Percentiles rank a stretch among this genome's conserved stretches.
Evolutionary conservation across 2,113 vertebrate species (phyloP).

Genomic region (Odocoileus hemionus): DNA sequence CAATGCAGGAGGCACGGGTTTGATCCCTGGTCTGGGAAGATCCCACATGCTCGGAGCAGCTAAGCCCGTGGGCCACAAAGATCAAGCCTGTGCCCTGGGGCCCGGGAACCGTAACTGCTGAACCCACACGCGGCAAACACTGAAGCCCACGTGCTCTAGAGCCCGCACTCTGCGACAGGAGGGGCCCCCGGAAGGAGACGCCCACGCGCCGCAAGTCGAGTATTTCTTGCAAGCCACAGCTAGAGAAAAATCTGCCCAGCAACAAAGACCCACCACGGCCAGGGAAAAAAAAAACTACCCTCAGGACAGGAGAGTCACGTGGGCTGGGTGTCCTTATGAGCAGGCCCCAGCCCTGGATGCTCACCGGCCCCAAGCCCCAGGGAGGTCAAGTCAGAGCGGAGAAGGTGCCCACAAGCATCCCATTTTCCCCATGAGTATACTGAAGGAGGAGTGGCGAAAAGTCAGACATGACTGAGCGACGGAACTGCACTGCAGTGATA

Average conservation of each 20-base stretch:
- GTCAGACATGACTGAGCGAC: not conserved
- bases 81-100: not conserved
- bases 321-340: not conserved
- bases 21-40: not conserved
- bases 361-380: not conserved
- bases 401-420: not conserved
- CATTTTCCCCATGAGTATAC: too few species aligned
- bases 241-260: not conserved
- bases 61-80: not conserved
- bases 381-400: not conserved
- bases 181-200: not conserved
- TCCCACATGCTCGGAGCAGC: not conserved
- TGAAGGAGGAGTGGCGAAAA: not conserved
- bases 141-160: rapidly evolving
- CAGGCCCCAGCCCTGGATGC: not conserved
- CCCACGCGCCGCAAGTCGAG: not conserved
- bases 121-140: not conserved
- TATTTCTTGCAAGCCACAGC: not conserved
- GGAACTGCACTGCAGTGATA: not conserved
- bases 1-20: not conserved
- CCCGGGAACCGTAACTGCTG: not conserved
- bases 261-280: too few species aligned
- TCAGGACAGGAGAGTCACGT: not conserved
- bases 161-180: not conserved
- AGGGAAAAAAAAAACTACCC: not conserved